Base-by-base conservation (phyloP, 2,888 invertebrate genomes). In the Patella pellucida region DNA sequence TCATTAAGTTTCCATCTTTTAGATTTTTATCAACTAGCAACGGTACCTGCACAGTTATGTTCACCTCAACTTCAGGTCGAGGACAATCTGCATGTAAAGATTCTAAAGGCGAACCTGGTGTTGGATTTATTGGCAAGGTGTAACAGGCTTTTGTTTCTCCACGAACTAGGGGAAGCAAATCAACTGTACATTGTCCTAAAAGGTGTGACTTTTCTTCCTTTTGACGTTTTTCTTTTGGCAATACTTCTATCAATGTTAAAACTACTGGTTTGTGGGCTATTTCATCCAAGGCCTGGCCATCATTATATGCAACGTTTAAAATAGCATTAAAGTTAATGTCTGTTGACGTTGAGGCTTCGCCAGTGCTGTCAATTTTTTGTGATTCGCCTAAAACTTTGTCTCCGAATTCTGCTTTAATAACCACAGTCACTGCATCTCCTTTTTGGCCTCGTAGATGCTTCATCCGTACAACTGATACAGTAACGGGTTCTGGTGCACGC, bases 151-250 rank as follows among this genome's bases (percentile, higher is more conserved):
- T 85, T 68, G 83, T 85, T 56, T 85, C 87, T 88, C 89, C 89
- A 86, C 86, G 86, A 0, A 90, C 80, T 15, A 90, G 77, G 31
- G 89, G 87, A 23, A 90, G 78, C 51, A 91, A 82, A 78, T 91
- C 91, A 16, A 91, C 83, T 51, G 89, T 84, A 74, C 88, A 88
- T 77, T 91, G 91, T 70, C 91, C 91, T 23, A 91, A 82, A 3
- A 83, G 78, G 23, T 82, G 78, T 15, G 89, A 88, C 81, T 91
- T 91, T 75, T 91, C 91, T 83, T 91, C 91, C 78, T 90, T 91
- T 78, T 90, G 90, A 78, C 89, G 88, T 82, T 89, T 90, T 74
- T 91, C 91, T 79, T 90, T 90, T 2, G 91, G 90, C 52, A 90
- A 73, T n/a, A 90, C 88, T 81, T 91, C 91, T 56, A 86, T 87